phyloP scores from a whole-genome alignment of 2,113 vertebrate species.

The Callipepla californica region DNA sequence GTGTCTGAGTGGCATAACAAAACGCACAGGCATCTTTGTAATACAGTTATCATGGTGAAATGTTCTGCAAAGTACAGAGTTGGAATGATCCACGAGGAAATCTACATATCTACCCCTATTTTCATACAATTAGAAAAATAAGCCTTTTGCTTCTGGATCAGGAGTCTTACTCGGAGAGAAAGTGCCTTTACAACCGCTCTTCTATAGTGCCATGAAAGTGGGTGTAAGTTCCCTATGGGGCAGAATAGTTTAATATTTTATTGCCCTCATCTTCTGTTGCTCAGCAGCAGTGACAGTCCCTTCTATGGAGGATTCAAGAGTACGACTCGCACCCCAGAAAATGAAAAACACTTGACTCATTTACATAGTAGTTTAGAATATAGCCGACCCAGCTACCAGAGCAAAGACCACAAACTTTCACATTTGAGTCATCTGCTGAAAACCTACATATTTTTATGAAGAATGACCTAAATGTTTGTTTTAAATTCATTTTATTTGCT shows the following conservation, averaged over 20 bases:
- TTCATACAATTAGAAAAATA: background rate
- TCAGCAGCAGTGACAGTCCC: background rate
- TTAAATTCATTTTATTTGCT: conserved; percentile 28
- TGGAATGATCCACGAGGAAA: background rate
- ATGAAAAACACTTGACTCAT: conserved; percentile 40
- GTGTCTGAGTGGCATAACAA: background rate
- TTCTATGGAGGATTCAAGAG: conserved; percentile 12
- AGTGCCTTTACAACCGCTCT: background rate
- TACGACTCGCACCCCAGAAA: conserved; percentile 14
- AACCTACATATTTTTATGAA: conserved; percentile 28
- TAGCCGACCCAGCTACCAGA: background rate
- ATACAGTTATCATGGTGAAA: background rate
- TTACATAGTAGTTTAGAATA: conserved; percentile 51
- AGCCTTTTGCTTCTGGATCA: background rate
- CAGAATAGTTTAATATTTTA: background rate
- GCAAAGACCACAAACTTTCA: conserved; percentile 56
- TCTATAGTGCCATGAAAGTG: background rate
- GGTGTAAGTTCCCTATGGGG: background rate
- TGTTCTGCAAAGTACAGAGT: background rate
- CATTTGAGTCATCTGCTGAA: conserved; percentile 58
- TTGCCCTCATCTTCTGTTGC: conserved; percentile 21
- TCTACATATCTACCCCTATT: background rate
- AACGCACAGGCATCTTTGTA: background rate
- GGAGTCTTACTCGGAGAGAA: background rate
- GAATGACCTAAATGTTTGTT: conserved; percentile 22